A percentile compares a stretch with the other conserved stretches of the same genome.
phyloP scores from a whole-genome alignment of 1,140 invertebrate genomes.

The Piezodorus guildinii region DNA sequence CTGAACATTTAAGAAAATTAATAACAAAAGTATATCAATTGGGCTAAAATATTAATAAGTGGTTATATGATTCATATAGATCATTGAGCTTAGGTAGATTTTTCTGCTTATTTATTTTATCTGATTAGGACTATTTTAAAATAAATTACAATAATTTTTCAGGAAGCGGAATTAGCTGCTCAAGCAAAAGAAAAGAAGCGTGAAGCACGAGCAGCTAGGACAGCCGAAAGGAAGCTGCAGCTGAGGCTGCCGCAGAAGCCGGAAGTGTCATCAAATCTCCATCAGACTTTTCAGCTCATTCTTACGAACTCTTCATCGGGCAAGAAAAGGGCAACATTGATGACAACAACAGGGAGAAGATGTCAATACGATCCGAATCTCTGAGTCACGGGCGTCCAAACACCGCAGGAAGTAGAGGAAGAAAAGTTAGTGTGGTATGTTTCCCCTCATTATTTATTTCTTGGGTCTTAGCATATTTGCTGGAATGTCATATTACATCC shows the following conservation, averaged over 20 bases:
- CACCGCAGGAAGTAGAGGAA: constrained; percentile 48
- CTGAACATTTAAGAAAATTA: too few species aligned
- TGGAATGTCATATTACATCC: neutral
- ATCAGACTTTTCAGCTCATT: constrained; percentile 76
- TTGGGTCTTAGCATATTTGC: neutral
- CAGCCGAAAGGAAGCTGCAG: constrained; percentile 39
- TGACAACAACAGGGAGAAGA: constrained; percentile 78
- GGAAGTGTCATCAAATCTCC: constrained; percentile 65
- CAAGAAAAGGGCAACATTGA: constrained; percentile 74
- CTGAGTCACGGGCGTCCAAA: constrained; percentile 59
- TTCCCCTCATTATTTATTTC: constrained; percentile 27
- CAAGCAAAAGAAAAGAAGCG: constrained; percentile 57
- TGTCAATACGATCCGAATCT: constrained; percentile 79
- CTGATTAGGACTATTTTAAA: too few species aligned
- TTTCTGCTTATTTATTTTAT: too few species aligned
- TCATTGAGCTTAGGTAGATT: too few species aligned
- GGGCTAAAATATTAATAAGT: too few species aligned
- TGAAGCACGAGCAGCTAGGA: constrained; percentile 40
- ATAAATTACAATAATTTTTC: constrained; percentile 19
- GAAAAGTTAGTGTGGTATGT: constrained; percentile 87
- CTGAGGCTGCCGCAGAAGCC: constrained; percentile 37
- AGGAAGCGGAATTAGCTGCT: constrained; percentile 75
- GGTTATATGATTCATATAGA: too few species aligned
- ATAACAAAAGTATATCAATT: too few species aligned
- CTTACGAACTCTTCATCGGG: constrained; percentile 79